Percentiles rank a stretch among this genome's conserved stretches.
Evolutionary conservation across 2,888 invertebrate species (phyloP).

Genomic region (Melinaea marsaeus): DNA sequence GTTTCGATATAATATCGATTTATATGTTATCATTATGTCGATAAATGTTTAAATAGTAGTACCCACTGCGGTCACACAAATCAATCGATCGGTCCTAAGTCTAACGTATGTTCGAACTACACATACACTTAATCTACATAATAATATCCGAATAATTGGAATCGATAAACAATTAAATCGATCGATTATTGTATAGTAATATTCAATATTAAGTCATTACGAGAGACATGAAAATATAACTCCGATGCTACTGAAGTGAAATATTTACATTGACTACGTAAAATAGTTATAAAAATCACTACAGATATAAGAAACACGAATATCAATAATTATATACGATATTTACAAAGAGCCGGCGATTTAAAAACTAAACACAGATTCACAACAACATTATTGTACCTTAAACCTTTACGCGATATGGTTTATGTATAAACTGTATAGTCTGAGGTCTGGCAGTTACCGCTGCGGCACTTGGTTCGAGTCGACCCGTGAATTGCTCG

Average conservation of each 20-base stretch:
- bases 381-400: constrained; percentile 33
- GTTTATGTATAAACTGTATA: constrained; percentile 32
- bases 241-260: constrained; percentile 16
- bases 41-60: neutral
- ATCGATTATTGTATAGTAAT: constrained; percentile 19
- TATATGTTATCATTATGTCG: constrained; percentile 2
- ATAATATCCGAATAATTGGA: constrained; percentile 20
- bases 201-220: constrained; percentile 11
- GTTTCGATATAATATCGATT: constrained; percentile 26
- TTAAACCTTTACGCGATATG: constrained; percentile 32
- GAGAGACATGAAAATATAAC: constrained; percentile 14
- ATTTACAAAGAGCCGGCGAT: constrained; percentile 22
- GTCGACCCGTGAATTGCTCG: constrained; percentile 24
- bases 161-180: constrained; percentile 19
- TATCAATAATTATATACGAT: constrained; percentile 12
- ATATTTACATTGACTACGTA: constrained; percentile 23
- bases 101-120: constrained; percentile 12
- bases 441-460: constrained; percentile 21
- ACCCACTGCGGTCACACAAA: constrained; percentile 2
- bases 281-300: constrained; percentile 25
- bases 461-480: constrained; percentile 15
- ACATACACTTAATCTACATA: constrained; percentile 12
- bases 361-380: constrained; percentile 23
- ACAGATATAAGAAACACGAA: constrained; percentile 22
- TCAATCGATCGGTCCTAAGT: no score